phyloP scores from a whole-genome alignment of 2,888 invertebrate genomes.

The Chydorus sphaericus region DNA sequence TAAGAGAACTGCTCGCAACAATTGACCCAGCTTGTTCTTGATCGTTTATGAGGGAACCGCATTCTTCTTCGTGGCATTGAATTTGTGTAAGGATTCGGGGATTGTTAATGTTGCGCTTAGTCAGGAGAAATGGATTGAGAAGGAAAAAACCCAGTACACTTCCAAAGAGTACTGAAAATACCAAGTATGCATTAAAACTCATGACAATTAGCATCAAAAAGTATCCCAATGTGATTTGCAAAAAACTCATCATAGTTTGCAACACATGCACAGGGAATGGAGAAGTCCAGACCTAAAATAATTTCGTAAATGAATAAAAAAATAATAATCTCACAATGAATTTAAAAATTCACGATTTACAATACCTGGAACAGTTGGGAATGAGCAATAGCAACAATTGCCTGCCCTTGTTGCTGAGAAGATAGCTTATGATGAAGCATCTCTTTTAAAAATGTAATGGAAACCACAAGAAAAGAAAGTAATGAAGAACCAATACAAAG shows the following conservation, averaged over 20 bases:
- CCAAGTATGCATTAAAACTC: conserved; percentile 19
- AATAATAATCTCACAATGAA: background rate
- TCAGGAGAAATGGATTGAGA: conserved; percentile 10
- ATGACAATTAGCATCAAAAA: conserved; percentile 20
- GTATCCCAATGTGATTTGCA: conserved; percentile 19
- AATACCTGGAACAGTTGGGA: conserved; percentile 4
- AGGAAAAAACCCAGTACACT: conserved; percentile 17
- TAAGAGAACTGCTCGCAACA: background rate
- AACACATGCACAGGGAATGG: conserved; percentile 12
- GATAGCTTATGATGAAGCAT: background rate
- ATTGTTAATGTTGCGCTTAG: background rate
- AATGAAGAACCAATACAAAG: background rate
- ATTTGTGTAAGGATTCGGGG: background rate
- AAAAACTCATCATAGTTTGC: conserved; percentile 17
- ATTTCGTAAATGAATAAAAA: background rate
- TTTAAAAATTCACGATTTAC: background rate
- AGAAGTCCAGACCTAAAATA: conserved; percentile 3
- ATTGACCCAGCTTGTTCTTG: background rate
- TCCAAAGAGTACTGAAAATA: conserved; percentile 17
- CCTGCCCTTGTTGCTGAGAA: background rate
- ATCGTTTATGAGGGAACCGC: background rate
- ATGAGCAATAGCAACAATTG: background rate
- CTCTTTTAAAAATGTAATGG: background rate
- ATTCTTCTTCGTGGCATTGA: background rate
- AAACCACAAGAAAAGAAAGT: conserved; percentile 6